Conservation (phyloP, 2,888 invertebrate genomes). For the Apamea crenata region DNA sequence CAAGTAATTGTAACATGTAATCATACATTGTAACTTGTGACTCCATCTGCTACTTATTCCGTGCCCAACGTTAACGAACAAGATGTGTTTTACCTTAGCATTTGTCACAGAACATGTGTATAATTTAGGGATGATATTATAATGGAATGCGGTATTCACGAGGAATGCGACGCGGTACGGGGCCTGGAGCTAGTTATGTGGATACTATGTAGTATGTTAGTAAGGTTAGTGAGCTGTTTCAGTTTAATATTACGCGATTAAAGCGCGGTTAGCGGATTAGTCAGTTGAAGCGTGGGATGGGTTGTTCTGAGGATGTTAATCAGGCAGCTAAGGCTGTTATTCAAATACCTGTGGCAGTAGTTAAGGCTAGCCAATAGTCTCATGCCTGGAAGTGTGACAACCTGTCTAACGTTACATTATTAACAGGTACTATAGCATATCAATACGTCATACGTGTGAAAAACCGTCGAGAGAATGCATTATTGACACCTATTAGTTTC, state of each 20-base stretch:
- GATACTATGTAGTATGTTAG: conserved; percentile 31
- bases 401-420: neutral
- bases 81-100: conserved; percentile 51
- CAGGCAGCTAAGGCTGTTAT: neutral
- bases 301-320: neutral
- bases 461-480: neutral
- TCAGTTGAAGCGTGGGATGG: conserved; percentile 7
- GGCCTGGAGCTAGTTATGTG: conserved; percentile 39
- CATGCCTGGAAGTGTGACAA: neutral
- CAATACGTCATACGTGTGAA: neutral
- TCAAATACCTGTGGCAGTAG: neutral
- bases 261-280: conserved; percentile 15
- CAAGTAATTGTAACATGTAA: no score
- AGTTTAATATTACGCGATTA: conserved; percentile 34
- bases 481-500: no score
- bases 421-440: neutral
- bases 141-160: conserved; percentile 51
- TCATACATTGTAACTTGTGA: neutral
- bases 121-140: conserved; percentile 62
- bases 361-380: neutral
- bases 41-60: conserved; percentile 30
- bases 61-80: conserved; percentile 33
- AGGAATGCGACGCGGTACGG: conserved; percentile 41
- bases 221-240: conserved; percentile 36
- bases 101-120: conserved; percentile 55